phyloP scores from a whole-genome alignment of 1,140 invertebrate species.

The Macrobrachium nipponense region DNA sequence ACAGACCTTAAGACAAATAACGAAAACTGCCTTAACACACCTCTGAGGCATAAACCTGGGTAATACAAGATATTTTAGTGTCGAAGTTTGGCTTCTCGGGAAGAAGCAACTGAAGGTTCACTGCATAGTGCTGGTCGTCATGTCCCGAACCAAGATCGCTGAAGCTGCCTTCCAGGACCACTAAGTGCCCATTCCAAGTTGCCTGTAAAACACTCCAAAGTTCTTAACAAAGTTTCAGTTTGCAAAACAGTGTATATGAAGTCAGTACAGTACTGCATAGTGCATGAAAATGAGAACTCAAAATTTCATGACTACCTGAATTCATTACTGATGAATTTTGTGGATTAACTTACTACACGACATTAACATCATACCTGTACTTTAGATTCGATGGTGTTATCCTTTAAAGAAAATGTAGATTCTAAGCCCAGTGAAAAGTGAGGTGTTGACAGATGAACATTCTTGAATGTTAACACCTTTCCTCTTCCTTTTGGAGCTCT shows the following conservation, averaged over 20 bases:
- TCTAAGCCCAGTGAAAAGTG: slow-evolving; percentile 18
- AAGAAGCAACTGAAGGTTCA: slow-evolving; percentile 13
- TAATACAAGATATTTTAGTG: slow-evolving; percentile 16
- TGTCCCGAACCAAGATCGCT: neutral
- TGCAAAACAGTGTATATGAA: too few relatives aligned
- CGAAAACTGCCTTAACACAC: neutral
- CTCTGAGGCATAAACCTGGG: slow-evolving; percentile 1
- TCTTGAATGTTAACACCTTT: slow-evolving; percentile 21
- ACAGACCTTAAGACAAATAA: neutral
- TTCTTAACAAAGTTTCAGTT: neutral
- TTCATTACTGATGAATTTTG: too few relatives aligned
- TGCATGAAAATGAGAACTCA: too few relatives aligned
- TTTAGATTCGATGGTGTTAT: neutral
- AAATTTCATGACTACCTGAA: too few relatives aligned
- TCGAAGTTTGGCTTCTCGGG: neutral
- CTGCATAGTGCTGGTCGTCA: slow-evolving; percentile 5
- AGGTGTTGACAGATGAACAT: slow-evolving; percentile 10
- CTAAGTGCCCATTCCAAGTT: slow-evolving; percentile 7
- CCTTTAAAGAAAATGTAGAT: slow-evolving; percentile 1
- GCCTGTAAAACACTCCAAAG: slow-evolving; percentile 9
- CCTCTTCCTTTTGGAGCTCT: neutral
- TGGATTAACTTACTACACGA: neutral
- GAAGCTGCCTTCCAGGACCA: neutral
- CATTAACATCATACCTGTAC: slow-evolving; percentile 24
- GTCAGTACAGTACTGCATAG: too few relatives aligned